phyloP scores from a whole-genome alignment of 2,797 vertebrate species.

The Pantherophis vulpinus region DNA sequence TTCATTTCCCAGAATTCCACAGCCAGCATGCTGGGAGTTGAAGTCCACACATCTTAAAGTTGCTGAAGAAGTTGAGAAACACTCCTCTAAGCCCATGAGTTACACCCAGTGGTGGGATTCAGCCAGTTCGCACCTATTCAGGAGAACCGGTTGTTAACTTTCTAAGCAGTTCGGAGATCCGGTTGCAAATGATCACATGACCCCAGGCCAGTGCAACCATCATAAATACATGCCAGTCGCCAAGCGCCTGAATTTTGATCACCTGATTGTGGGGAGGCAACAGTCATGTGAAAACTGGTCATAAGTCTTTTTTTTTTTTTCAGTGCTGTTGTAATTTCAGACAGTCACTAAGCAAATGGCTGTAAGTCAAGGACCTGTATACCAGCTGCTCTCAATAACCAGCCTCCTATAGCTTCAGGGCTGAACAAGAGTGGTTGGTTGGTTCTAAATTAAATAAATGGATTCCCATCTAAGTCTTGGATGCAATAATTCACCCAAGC shows the following conservation, averaged over 20 bases:
- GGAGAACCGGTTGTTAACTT: too few relatives aligned
- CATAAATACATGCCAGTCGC: neutral
- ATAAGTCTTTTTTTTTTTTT: neutral
- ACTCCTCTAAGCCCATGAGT: neutral
- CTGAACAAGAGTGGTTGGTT: conserved; percentile 41
- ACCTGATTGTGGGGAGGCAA: neutral
- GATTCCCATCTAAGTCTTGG: conserved; percentile 41
- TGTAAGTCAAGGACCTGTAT: neutral
- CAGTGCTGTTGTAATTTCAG: neutral
- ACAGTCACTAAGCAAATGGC: neutral
- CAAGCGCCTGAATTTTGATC: neutral
- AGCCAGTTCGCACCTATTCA: too few relatives aligned
- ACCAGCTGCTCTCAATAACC: neutral
- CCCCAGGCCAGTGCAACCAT: neutral
- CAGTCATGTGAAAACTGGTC: neutral
- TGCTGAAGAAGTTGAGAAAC: neutral
- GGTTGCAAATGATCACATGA: neutral
- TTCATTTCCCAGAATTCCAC: neutral
- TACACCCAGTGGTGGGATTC: neutral
- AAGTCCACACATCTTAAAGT: neutral
- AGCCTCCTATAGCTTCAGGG: neutral
- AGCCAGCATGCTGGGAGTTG: neutral
- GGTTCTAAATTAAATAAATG: conserved; percentile 62
- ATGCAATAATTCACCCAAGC: conserved; percentile 64
- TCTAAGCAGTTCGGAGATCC: too few relatives aligned